phyloP scores from a whole-genome alignment of 1,140 invertebrate genomes.

The Popillia japonica region DNA sequence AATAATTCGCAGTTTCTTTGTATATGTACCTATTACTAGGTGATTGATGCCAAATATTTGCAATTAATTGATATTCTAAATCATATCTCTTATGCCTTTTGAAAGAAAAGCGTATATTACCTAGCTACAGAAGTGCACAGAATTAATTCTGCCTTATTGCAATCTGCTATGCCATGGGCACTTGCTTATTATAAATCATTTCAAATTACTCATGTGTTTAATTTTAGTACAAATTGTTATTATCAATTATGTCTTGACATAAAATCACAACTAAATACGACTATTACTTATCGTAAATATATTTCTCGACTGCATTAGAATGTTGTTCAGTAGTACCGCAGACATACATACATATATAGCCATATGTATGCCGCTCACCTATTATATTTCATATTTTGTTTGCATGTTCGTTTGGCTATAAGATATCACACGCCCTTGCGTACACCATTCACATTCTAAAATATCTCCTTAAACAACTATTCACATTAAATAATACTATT shows the following conservation, averaged over 20 bases:
- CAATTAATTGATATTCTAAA: no score
- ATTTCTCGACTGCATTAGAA: not conserved
- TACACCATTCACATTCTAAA: not conserved
- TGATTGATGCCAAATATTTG: no score
- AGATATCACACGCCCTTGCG: not conserved
- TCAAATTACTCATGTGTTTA: not conserved
- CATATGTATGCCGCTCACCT: not conserved
- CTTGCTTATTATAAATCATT: not conserved
- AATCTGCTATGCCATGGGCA: no score
- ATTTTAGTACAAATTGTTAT: not conserved
- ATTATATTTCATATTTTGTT: not conserved
- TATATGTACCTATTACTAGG: no score
- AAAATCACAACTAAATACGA: not conserved
- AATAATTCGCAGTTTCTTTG: no score
- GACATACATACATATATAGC: not conserved
- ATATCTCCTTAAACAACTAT: not conserved
- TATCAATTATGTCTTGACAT: not conserved
- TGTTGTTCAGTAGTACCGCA: not conserved
- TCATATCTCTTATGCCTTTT: no score
- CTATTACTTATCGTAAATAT: not conserved
- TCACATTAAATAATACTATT: constrained; percentile 17
- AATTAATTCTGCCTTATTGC: no score
- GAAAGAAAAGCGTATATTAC: no score
- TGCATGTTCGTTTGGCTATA: not conserved
- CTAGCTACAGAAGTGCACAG: no score